phyloP scores from a whole-genome alignment of 2,113 vertebrate species.

The Peromyscus leucopus region DNA sequence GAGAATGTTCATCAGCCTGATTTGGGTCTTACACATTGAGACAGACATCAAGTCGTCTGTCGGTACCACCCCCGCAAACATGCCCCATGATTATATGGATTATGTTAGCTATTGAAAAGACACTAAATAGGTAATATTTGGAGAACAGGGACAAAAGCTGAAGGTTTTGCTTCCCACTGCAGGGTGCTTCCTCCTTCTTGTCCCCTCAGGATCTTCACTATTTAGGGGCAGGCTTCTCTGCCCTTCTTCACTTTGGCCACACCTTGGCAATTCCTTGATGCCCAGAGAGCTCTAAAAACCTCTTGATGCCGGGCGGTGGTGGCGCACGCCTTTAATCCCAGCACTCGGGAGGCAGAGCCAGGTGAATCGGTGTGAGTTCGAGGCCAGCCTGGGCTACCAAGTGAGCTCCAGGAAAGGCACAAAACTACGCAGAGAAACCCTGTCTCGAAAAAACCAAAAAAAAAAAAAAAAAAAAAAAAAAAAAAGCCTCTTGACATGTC shows the following conservation, averaged over 20 bases:
- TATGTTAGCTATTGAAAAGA: not conserved
- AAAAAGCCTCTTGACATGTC: not conserved
- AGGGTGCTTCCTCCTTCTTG: not conserved
- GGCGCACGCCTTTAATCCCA: no score
- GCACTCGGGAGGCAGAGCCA: no score
- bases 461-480: no score
- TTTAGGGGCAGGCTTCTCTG: not conserved
- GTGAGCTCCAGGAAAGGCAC: no score
- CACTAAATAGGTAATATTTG: not conserved
- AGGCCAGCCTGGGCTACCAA: no score
- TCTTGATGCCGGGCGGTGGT: no score
- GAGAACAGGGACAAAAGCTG: no score
- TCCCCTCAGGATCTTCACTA: not conserved
- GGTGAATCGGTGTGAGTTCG: no score
- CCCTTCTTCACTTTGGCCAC: no score
- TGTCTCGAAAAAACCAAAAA: no score
- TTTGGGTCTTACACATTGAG: no score
- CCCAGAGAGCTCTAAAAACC: not conserved
- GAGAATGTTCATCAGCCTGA: not conserved
- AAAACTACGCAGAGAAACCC: no score
- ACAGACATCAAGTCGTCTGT: not conserved
- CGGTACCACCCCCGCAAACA: not conserved
- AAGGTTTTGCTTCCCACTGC: not conserved
- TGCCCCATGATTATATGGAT: fast-evolving
- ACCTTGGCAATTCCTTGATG: not conserved